phyloP scores from a whole-genome alignment of 2,888 invertebrate genomes.

The Perdita meconis region DNA sequence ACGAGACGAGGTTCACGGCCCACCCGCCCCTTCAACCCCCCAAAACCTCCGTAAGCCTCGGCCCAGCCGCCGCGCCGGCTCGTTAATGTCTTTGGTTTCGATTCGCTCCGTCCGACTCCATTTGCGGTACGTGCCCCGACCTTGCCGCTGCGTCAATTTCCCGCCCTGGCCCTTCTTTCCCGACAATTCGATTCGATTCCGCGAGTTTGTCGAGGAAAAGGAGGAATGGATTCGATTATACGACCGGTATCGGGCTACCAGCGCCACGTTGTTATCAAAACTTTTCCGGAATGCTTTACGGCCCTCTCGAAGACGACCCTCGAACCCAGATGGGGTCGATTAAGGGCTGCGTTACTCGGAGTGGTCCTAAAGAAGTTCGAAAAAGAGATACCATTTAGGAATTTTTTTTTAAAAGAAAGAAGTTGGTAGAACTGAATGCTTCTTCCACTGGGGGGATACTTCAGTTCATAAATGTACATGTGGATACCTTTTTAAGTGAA shows the following conservation, averaged over 20 bases:
- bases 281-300: constrained; percentile 20
- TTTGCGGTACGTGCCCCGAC: constrained; percentile 36
- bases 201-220: constrained; percentile 45
- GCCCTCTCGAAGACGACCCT: background rate
- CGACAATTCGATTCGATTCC: constrained; percentile 36
- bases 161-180: constrained; percentile 15
- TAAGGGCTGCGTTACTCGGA: no score
- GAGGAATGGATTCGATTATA: constrained; percentile 44
- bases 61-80: constrained; percentile 6
- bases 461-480: no score
- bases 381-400: no score
- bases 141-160: constrained; percentile 24
- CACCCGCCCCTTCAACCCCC: constrained; percentile 11
- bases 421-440: no score
- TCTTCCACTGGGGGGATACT: no score
- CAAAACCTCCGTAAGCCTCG: background rate
- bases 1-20: constrained; percentile 37
- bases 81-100: constrained; percentile 54
- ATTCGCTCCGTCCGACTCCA: constrained; percentile 35
- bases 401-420: no score
- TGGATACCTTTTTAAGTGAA: no score
- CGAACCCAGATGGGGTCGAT: background rate
- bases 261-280: constrained; percentile 34
- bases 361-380: no score
- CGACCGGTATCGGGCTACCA: constrained; percentile 24